These are phyloP conservation scores for Drosophila gaucha DNA, from an alignment of 2,888 invertebrate genomes.

Conservation along the genomic window DNA sequence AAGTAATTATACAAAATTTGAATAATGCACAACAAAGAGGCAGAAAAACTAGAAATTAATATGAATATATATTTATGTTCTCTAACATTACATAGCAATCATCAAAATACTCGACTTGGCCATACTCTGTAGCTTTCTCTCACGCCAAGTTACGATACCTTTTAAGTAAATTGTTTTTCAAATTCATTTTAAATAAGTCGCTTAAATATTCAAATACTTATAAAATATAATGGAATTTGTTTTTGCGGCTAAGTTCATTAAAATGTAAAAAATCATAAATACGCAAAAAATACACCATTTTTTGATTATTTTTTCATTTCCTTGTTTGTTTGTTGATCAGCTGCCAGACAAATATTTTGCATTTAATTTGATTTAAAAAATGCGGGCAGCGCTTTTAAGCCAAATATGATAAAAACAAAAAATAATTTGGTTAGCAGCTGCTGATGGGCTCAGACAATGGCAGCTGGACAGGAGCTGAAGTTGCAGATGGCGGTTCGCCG, in stretches of 20 bases:
- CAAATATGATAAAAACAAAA: slow-evolving; percentile 58
- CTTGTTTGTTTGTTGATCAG: background rate
- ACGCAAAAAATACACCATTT: slow-evolving; percentile 1
- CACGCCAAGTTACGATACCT: no score
- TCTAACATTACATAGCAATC: no score
- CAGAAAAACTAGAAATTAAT: background rate
- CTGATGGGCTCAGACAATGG: slow-evolving; percentile 41
- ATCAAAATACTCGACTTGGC: background rate
- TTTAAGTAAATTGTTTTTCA: no score
- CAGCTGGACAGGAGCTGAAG: slow-evolving; percentile 18
- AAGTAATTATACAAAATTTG: background rate
- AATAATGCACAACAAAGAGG: background rate
- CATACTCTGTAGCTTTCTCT: no score
- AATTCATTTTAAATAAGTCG: no score
- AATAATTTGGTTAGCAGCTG: slow-evolving; percentile 61
- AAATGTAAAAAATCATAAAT: slow-evolving; percentile 19
- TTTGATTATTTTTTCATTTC: slow-evolving; percentile 7
- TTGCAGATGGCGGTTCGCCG: slow-evolving; percentile 30
- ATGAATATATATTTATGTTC: background rate
- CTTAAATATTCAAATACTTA: slow-evolving; percentile 8
- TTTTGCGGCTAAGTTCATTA: slow-evolving; percentile 52
- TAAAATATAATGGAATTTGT: slow-evolving; percentile 50
- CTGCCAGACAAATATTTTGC: slow-evolving; percentile 39
- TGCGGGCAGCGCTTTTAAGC: slow-evolving; percentile 55
- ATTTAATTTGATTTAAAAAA: slow-evolving; percentile 50